These are phyloP conservation scores for Erebia aethiops DNA, from an alignment of 2,888 invertebrate species.

Conservation along the genomic window DNA sequence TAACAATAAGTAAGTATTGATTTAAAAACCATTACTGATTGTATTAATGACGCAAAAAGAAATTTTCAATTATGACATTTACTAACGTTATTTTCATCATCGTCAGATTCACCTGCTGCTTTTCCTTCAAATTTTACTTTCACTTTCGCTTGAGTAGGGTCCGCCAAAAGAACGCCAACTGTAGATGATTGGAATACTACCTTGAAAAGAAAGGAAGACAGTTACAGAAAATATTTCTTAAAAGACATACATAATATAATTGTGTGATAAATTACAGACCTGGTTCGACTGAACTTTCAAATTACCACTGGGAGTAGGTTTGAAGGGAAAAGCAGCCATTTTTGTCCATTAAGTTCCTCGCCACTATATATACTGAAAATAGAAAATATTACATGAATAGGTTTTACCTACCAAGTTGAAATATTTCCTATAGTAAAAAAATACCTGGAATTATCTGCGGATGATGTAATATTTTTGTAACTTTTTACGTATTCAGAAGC, in stretches of 20 bases:
- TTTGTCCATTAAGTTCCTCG: constrained; percentile 54
- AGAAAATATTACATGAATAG: background rate
- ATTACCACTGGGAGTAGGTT: constrained; percentile 86
- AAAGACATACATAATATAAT: background rate
- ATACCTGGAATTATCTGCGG: constrained; percentile 68
- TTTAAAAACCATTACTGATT: background rate
- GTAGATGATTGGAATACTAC: constrained; percentile 87
- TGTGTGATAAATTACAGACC: constrained; percentile 63
- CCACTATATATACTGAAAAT: constrained; percentile 59
- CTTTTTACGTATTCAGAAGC: constrained; percentile 55
- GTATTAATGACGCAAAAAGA: background rate
- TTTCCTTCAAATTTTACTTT: constrained; percentile 81
- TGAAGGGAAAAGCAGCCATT: constrained; percentile 84
- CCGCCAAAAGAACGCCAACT: constrained; percentile 86
- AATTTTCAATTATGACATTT: constrained; percentile 10
- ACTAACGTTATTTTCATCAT: constrained; percentile 55
- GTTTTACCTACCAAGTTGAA: background rate
- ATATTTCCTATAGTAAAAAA: background rate
- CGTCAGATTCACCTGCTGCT: constrained; percentile 56
- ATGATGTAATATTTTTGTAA: constrained; percentile 56
- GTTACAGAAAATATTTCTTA: background rate
- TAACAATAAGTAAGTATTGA: constrained; percentile 35
- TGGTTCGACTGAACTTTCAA: constrained; percentile 87
- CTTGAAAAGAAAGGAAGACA: constrained; percentile 56
- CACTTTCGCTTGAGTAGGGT: constrained; percentile 85